A percentile compares a stretch with the other conserved stretches of the same genome.
Evolutionary conservation across 2,888 invertebrate genomes (phyloP).

Genomic region (Melanchra persicariae): DNA sequence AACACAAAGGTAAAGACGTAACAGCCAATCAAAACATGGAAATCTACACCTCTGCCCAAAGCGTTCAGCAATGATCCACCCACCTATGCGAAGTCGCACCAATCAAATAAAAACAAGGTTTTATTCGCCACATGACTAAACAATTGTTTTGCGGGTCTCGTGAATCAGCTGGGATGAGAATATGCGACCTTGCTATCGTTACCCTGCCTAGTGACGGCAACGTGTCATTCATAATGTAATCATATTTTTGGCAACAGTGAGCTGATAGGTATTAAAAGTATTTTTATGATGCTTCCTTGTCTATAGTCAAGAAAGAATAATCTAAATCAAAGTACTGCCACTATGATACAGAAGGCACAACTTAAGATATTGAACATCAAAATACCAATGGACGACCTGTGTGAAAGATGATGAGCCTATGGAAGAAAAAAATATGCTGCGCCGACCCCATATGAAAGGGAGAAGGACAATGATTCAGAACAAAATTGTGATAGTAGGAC

Average conservation of each 20-base stretch:
- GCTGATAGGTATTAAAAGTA: slow-evolving; percentile 5
- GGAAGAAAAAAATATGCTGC: no score
- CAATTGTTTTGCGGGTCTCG: slow-evolving; percentile 45
- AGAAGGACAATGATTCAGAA: no score
- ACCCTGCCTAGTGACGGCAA: slow-evolving; percentile 24
- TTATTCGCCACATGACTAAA: slow-evolving; percentile 59
- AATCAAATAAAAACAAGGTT: slow-evolving; percentile 36
- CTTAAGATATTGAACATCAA: no score
- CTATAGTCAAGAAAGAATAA: background rate
- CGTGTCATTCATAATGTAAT: slow-evolving; percentile 19
- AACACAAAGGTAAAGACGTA: background rate
- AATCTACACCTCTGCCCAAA: slow-evolving; percentile 38
- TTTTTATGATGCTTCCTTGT: slow-evolving; percentile 10
- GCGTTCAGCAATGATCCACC: slow-evolving; percentile 9
- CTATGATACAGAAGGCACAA: no score
- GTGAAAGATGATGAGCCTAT: no score
- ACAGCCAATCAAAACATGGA: slow-evolving; percentile 15
- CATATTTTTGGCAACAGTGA: slow-evolving; percentile 38
- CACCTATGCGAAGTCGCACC: slow-evolving; percentile 31
- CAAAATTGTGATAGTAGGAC: background rate
- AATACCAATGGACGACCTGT: no score
- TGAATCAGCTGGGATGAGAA: slow-evolving; percentile 65
- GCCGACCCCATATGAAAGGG: background rate
- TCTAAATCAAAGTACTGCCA: background rate
- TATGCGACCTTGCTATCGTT: slow-evolving; percentile 59